These are phyloP conservation scores for Adelphocoris suturalis DNA, from an alignment of 2,888 invertebrate genomes.

Conservation along the genomic window DNA sequence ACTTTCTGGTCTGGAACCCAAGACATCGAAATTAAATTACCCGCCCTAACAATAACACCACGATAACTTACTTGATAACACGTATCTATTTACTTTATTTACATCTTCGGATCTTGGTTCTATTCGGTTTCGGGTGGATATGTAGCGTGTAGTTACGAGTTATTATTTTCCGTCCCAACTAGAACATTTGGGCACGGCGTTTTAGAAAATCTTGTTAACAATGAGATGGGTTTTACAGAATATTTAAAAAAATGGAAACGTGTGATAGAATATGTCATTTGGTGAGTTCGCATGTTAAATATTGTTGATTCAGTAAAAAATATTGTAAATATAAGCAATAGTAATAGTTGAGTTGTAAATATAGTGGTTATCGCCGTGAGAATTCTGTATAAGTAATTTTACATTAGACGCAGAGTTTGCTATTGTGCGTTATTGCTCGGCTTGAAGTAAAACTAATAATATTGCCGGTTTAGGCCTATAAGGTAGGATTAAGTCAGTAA, in stretches of 20 bases:
- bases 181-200: slow-evolving; percentile 1
- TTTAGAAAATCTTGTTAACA: slow-evolving; percentile 23
- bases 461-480: too few relatives aligned
- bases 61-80: not conserved
- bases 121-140: not conserved
- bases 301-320: not conserved
- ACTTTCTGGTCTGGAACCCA: too few relatives aligned
- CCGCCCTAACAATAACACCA: too few relatives aligned
- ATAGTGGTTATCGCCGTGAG: too few relatives aligned
- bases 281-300: slow-evolving; percentile 55
- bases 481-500: too few relatives aligned
- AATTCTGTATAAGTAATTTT: too few relatives aligned
- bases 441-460: too few relatives aligned
- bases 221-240: slow-evolving; percentile 73
- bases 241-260: slow-evolving; percentile 73
- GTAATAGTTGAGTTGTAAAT: too few relatives aligned
- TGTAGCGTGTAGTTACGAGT: not conserved
- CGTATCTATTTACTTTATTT: slow-evolving; percentile 32
- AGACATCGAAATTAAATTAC: too few relatives aligned
- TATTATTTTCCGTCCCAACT: not conserved
- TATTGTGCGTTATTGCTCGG: too few relatives aligned
- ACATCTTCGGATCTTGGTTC: not conserved
- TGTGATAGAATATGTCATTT: slow-evolving; percentile 69
- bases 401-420: too few relatives aligned
- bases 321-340: not conserved